Evolutionary conservation across 2,888 invertebrate species (phyloP), one percentile per base, ranked within the genome.

Genomic region (Apamea monoglypha): DNA sequence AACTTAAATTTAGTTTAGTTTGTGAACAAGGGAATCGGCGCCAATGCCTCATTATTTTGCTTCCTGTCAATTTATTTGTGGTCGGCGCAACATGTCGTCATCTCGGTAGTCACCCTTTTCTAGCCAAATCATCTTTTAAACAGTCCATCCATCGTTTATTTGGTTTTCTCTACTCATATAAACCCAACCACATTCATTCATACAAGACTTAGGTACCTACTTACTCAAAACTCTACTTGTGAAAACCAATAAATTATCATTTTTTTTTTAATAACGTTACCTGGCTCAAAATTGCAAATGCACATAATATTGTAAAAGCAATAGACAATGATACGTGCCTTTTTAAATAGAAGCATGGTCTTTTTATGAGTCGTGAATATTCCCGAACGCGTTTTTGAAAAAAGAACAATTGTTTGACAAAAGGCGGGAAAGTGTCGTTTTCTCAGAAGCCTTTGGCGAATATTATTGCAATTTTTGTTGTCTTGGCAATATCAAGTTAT

Each of bases 361-460:
- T 69, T 82, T 81, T 83, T 82, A 68, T 32, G 32, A 56, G 6
- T 25, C 44, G 14, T 29, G 29, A 63, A 68, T 14, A 36, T 79
- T 21, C 56, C 74, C 14, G 21, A 74, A 81, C 0, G 18, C 25
- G 0, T 44, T 59, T 67, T 67, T 29, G 12, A 50, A 69, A 61
- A 69, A 71, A 56, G 59, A 47, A 63, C 16, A 29, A 32, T 61
- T 72, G 53, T 66, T 32, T 44, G 1, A 59, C 56, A 71, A 83
- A 71, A 71, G 40, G 40, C 71, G 44, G 67, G 40, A 50, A 74
- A 47, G 59, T 18, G 25, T 50, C 10, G 7, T 61, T 61, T 47
- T 61, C 29, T 32, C 53, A 53, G 82, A 70, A 56, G 36, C 1
- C 36, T 47, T 63, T 73, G 25, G n/a, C n/a, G 50, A 70, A 78